phyloP scores from a whole-genome alignment of 2,797 vertebrate species.

The Scomberomorus guttatus region DNA sequence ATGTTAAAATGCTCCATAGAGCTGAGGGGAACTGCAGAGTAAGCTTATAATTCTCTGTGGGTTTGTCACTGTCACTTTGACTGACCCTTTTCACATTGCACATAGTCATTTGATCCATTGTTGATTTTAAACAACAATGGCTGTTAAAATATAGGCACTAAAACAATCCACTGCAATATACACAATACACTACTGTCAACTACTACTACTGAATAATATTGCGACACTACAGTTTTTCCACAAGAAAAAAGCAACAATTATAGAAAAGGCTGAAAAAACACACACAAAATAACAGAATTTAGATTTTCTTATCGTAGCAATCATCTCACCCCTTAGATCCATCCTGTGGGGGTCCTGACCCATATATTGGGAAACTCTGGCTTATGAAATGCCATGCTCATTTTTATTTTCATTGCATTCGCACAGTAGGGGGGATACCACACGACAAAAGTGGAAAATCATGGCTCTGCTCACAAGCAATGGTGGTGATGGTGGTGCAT shows the following conservation, averaged over 20 bases:
- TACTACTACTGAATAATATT: no score
- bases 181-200: neutral
- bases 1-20: neutral
- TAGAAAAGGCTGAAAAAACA: no score
- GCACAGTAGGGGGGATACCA: neutral
- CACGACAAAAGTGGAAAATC: neutral
- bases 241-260: neutral
- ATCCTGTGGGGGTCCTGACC: neutral
- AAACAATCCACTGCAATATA: neutral
- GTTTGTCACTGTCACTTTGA: neutral
- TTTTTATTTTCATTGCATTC: neutral
- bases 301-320: neutral
- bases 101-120: neutral
- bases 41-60: neutral
- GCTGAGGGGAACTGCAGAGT: neutral
- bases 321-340: neutral
- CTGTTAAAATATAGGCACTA: neutral
- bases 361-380: neutral
- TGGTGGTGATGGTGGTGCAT: no score
- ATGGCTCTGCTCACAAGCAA: neutral
- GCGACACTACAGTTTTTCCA: neutral
- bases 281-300: no score
- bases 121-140: neutral
- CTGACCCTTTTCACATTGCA: neutral
- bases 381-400: neutral